Evolutionary conservation across 2,113 vertebrate genomes (phyloP).

Genomic region (Indicator indicator): DNA sequence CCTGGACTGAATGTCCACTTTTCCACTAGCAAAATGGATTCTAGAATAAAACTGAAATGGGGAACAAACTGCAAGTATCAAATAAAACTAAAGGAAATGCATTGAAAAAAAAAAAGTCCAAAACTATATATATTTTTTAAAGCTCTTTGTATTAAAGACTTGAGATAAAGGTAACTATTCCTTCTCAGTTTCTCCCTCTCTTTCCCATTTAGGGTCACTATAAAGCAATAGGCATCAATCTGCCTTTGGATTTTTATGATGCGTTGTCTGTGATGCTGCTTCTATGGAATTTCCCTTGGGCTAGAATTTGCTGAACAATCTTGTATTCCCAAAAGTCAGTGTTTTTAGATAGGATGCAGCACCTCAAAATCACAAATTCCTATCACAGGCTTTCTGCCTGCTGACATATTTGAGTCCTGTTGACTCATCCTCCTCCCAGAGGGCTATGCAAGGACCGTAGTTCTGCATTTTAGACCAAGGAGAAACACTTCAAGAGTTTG

Average conservation of each 20-base stretch:
- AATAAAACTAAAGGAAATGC: neutral
- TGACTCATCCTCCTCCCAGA: neutral
- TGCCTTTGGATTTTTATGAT: slow-evolving; percentile 26
- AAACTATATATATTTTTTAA: neutral
- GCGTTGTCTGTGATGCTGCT: slow-evolving; percentile 6
- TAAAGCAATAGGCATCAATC: slow-evolving; percentile 31
- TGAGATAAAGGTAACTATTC: neutral
- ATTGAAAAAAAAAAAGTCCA: neutral
- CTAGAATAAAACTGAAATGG: neutral
- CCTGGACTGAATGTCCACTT: neutral
- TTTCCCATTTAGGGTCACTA: slow-evolving; percentile 41
- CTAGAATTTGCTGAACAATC: slow-evolving; percentile 23
- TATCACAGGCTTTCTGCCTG: neutral
- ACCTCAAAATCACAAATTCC: neutral
- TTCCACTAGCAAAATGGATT: neutral
- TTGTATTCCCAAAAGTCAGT: slow-evolving; percentile 18
- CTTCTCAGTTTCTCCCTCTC: neutral
- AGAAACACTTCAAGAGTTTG: neutral
- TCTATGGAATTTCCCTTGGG: slow-evolving; percentile 34
- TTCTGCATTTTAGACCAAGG: neutral
- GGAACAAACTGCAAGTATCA: neutral
- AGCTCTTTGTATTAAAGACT: neutral
- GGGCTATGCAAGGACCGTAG: neutral
- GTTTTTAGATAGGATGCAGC: neutral
- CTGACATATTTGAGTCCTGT: neutral